Conservation (phyloP, 2,113 vertebrate genomes). For the Salminus brasiliensis region DNA sequence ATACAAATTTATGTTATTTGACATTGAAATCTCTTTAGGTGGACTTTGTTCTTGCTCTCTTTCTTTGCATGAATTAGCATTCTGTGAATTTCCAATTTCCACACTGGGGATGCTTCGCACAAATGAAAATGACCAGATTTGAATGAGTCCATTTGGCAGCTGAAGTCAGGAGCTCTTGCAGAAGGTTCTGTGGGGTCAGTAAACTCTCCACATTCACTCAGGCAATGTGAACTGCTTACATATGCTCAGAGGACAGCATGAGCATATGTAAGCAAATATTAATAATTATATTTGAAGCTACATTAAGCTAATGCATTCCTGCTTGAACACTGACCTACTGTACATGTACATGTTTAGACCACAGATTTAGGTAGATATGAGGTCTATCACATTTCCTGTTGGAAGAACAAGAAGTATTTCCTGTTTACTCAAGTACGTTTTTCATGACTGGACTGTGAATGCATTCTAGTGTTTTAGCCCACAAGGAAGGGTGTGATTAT, state of each 20-base stretch:
- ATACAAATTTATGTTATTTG: slow-evolving; percentile 5
- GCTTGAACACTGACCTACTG: not conserved
- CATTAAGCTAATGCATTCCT: not conserved
- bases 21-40: slow-evolving; percentile 24
- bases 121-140: slow-evolving; percentile 54
- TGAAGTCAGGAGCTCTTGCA: not conserved
- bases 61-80: slow-evolving; percentile 53
- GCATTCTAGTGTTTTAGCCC: not conserved
- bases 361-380: not conserved
- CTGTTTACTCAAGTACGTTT: not conserved
- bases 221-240: not conserved
- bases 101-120: slow-evolving; percentile 20
- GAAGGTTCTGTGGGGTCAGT: not conserved
- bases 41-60: not conserved
- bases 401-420: not conserved
- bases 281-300: not conserved
- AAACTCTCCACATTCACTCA: not conserved
- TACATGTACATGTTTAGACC: not conserved
- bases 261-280: too few species aligned
- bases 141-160: slow-evolving; percentile 18
- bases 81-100: slow-evolving; percentile 27
- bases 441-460: not conserved
- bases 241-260: too few species aligned
- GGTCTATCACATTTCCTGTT: not conserved
- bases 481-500: not conserved